Evolutionary conservation across 2,113 vertebrate genomes (phyloP), one percentile per base, ranked within the genome.

Genomic region (Heteronetta atricapilla): DNA sequence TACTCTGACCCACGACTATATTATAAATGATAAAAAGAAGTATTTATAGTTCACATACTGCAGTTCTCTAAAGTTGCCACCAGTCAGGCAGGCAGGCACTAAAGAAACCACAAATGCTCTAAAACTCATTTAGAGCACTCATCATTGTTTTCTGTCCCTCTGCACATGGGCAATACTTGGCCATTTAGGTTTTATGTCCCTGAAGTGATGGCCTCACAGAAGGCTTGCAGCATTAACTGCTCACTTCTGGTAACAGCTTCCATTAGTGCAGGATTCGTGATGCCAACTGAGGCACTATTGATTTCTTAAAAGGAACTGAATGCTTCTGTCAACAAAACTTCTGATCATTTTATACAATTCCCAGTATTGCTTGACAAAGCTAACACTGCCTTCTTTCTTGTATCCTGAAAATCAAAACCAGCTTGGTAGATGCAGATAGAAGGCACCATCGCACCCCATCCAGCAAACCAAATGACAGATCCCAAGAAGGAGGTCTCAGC

Each of bases 261-360:
- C 96, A 97, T 97, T 96, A 97, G 90, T 3, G 0, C 52, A 53
- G 76, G 44, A 82, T 84, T 84, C 10, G 5, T 80, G 67, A 84
- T 78, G 46, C 42, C 86, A 84, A 91, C 94, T 76, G 50, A 95
- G 44, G 63, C 58, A 63, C 12, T 94, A 97, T 92, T 69, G 93
- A 97, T 97, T 97, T 96, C 90, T 97, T 97, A 97, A 97, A 97
- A 97, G 94, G 88, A 83, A 93, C 79, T 82, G 69, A 96, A 86
- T 91, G 70, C 59, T 67, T 86, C 90, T 72, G 46, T 94, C 90
- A 89, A 94, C 75, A 91, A 87, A 94, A 74, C 48, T 25, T 5
- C 28, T 46, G 53, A 70, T 70, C 7, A 53, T 62, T 83, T 85
- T 87, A 78, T 92, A 90, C 74, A 19, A 64, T 88, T 94, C n/a